phyloP scores from a whole-genome alignment of 1,140 invertebrate genomes.

The Wasmannia auropunctata region DNA sequence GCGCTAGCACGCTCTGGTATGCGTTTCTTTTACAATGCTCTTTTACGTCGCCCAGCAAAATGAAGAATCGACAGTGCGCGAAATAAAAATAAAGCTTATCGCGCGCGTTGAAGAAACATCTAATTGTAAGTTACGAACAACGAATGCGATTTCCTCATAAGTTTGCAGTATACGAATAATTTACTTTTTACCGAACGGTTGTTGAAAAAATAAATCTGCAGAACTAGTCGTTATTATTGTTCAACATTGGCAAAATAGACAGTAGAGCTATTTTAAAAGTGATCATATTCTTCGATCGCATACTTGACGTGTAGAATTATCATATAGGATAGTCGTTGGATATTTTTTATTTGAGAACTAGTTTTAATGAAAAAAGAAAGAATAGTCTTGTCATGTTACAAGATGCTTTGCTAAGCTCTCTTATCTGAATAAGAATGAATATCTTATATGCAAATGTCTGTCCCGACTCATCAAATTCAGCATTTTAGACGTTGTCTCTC shows the following conservation, averaged over 20 bases:
- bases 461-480: not conserved
- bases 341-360: slow-evolving; percentile 1
- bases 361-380: not conserved
- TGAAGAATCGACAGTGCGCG: not conserved
- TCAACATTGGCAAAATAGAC: not conserved
- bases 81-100: slow-evolving; percentile 7
- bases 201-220: not conserved
- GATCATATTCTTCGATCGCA: not conserved
- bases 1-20: not conserved
- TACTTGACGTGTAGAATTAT: not conserved
- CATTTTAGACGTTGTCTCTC: not conserved
- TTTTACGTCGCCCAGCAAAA: not conserved
- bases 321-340: not conserved
- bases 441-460: slow-evolving; percentile 15
- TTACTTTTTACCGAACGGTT: not conserved
- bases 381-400: not conserved
- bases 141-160: not conserved
- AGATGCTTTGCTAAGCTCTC: not conserved
- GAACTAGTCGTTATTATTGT: not conserved
- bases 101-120: not conserved
- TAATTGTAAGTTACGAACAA: not conserved
- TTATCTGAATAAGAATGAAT: not conserved
- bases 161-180: not conserved
- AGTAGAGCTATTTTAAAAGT: not conserved
- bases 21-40: not conserved